Base-by-base conservation (phyloP, 2,888 invertebrate species). In the Arrhopalites spinosus region DNA sequence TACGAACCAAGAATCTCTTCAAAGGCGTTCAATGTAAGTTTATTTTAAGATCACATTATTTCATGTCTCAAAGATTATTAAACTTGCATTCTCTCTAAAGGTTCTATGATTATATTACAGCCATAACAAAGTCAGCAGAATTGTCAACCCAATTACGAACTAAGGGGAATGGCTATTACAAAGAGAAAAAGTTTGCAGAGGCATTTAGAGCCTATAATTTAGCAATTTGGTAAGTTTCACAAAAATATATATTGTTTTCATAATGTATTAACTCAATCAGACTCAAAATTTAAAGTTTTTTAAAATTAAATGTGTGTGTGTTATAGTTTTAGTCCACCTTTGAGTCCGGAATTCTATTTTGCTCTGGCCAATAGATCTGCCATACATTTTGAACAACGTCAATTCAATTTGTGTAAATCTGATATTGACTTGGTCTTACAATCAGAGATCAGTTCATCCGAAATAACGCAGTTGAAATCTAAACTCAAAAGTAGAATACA, bases 141-240 rank as follows among this genome's bases (percentile, higher is more conserved):
- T 25, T 77, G 3, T 74, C 78, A 3, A 27, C 36, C 2, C 70
- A 50, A 43, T 72, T 78, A 23, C 74, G 78, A 8, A 43, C 30
- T 25, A 56, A 75, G 27, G 81, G 77, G 27, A 81, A 81, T 72
- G 73, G 75, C 1, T 72, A 53, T 47, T 81, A 80, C 78, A 78
- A 77, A 50, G 30, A 45, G 1, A 77, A 70, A 36, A 72, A 79
- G 0, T 71, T 80, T 20, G 17, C 23, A 56, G 56, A 56, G 30
- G 79, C 80, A 5, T 72, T 80, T 1, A 36, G 77, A 23, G 78
- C 77, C 43, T 82, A 80, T 72, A 82, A 80, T 47, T 70, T 81
- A 1, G 68, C 81, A 0, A 29, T 75, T 13, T 76, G n/a, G n/a
- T n/a, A n/a, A n/a, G n/a, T n/a, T n/a, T n/a, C n/a, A n/a, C n/a